phyloP scores from a whole-genome alignment of 2,113 vertebrate genomes.

The Cathartes aura region DNA sequence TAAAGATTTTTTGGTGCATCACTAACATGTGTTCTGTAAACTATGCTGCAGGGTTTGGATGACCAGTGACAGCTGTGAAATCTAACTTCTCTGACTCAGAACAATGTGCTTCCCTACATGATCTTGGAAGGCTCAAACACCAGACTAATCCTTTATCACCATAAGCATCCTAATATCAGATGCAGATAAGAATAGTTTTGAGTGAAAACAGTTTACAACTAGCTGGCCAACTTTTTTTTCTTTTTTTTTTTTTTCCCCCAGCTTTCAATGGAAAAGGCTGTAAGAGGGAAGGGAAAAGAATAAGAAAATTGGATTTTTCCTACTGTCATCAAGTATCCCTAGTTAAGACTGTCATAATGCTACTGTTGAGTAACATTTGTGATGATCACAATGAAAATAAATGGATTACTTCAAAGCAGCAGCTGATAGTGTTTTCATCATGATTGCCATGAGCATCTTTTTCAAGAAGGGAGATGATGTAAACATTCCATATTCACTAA shows the following conservation, averaged over 20 bases:
- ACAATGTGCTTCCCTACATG: background rate
- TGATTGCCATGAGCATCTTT: background rate
- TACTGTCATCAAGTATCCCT: background rate
- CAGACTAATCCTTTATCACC: background rate
- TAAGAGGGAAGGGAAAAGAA: background rate
- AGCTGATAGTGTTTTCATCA: background rate
- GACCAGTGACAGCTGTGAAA: background rate
- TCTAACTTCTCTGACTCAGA: background rate
- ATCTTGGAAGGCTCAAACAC: background rate
- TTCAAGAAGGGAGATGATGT: background rate
- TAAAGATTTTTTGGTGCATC: background rate
- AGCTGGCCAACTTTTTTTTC: too few relatives aligned
- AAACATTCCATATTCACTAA: background rate
- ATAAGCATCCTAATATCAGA: background rate
- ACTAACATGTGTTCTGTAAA: background rate
- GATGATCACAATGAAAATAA: background rate
- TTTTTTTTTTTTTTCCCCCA: background rate
- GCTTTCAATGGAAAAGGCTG: background rate
- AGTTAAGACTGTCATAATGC: background rate
- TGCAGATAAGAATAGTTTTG: background rate
- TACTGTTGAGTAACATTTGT: background rate
- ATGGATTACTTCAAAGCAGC: background rate
- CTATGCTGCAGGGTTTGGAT: background rate
- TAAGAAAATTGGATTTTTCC: background rate
- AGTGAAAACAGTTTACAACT: background rate